A percentile compares a stretch with the other conserved stretches of the same genome.
These are phyloP conservation scores for Hydrozoanthus tunicans DNA, from an alignment of 64 coral and sea anemone species.

Conservation along the genomic window DNA sequence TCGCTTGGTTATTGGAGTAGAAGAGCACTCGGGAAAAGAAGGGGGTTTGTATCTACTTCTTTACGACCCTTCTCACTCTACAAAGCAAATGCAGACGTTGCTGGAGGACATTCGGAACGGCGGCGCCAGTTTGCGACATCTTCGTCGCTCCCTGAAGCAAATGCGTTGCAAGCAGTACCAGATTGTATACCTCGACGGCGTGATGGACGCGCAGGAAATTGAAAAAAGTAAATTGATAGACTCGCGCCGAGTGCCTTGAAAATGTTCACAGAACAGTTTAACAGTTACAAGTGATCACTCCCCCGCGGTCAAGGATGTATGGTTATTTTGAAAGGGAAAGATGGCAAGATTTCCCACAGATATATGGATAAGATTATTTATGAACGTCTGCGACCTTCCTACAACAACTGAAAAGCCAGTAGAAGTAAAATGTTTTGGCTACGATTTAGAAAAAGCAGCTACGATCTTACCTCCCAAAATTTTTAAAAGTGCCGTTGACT, in stretches of 20 bases:
- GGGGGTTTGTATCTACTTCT: conserved; percentile 80
- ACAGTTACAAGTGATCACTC: no score
- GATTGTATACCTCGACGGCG: conserved; percentile 86
- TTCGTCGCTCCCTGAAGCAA: conserved; percentile 86
- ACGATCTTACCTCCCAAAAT: no score
- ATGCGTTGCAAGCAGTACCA: conserved; percentile 95
- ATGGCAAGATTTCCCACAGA: no score
- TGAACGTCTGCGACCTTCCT: no score
- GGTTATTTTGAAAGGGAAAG: no score
- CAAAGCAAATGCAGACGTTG: conserved; percentile 94
- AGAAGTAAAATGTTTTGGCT: no score
- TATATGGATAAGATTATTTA: no score
- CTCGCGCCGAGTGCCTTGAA: conserved; percentile 68
- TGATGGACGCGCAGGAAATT: conserved; percentile 83
- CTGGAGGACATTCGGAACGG: conserved; percentile 68
- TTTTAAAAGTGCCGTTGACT: no score
- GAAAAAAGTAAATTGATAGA: conserved; percentile 74
- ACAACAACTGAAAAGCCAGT: no score
- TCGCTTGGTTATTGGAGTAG: conserved; percentile 88
- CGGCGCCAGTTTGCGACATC: conserved; percentile 65
- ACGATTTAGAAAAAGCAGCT: no score
- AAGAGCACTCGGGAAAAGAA: conserved; percentile 86
- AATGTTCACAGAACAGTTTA: no score
- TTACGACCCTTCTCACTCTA: conserved; percentile 91
- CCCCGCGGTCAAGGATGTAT: no score